phyloP scores from a whole-genome alignment of 2,888 invertebrate species.

The Marasmarcha lunaedactyla region DNA sequence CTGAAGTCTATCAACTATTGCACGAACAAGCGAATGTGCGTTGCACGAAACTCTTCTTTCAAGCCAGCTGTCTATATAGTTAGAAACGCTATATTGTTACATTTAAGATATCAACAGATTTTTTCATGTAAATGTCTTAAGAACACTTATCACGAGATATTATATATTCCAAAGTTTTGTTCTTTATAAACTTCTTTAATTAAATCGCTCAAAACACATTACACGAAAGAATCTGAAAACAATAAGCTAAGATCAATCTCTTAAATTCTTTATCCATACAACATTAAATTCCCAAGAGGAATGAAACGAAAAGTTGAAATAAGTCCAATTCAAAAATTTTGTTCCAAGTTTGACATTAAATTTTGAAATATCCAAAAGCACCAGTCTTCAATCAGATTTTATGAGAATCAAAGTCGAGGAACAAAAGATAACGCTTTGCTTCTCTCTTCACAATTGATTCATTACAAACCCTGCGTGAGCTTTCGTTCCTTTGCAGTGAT shows the following conservation, averaged over 20 bases:
- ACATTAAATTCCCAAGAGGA: constrained; percentile 63
- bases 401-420: constrained; percentile 23
- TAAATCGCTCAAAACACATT: constrained; percentile 10
- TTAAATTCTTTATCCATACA: constrained; percentile 37
- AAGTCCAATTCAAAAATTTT: constrained; percentile 36
- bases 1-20: constrained; percentile 57
- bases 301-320: constrained; percentile 64
- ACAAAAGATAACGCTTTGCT: constrained; percentile 19
- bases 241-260: constrained; percentile 57
- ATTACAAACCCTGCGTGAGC: constrained; percentile 14
- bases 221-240: constrained; percentile 53
- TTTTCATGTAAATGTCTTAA: constrained; percentile 41
- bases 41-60: constrained; percentile 68
- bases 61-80: constrained; percentile 66
- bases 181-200: too few relatives aligned
- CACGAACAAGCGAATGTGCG: constrained; percentile 69
- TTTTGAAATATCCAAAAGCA: constrained; percentile 62
- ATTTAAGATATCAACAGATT: constrained; percentile 45
- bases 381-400: constrained; percentile 44
- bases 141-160: constrained; percentile 1
- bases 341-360: constrained; percentile 19
- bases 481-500: constrained; percentile 22
- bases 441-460: not conserved
- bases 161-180: too few relatives aligned
- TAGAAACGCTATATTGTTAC: constrained; percentile 64